Percentiles rank a stretch among this genome's conserved stretches.
Conservation (phyloP, 2,888 invertebrate species). For the Acleris emargana region DNA sequence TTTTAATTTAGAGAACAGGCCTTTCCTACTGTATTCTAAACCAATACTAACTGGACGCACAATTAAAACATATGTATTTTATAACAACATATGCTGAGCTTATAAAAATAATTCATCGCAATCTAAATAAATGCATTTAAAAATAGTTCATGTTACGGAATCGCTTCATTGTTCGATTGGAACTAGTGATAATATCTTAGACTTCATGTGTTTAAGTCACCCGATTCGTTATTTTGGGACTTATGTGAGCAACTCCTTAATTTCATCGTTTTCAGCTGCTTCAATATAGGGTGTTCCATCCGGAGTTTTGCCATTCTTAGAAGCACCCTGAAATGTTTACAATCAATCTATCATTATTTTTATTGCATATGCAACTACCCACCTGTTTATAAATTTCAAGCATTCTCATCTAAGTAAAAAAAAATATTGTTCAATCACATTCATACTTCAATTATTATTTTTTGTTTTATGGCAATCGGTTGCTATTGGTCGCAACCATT, state of each 20-base stretch:
- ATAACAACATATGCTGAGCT: constrained; percentile 64
- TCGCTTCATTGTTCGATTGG: constrained; percentile 57
- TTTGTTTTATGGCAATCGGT: background rate
- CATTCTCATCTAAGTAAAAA: constrained; percentile 25
- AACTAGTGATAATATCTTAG: constrained; percentile 60
- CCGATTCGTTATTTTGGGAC: constrained; percentile 42
- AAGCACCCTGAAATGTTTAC: constrained; percentile 87
- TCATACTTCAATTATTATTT: too few species aligned
- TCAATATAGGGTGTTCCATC: constrained; percentile 94
- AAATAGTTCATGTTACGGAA: constrained; percentile 67
- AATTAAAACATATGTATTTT: constrained; percentile 64
- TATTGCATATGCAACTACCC: too few species aligned
- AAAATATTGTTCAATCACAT: constrained; percentile 24
- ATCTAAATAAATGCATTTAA: constrained; percentile 81
- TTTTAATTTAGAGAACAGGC: constrained; percentile 73
- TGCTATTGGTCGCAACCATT: background rate
- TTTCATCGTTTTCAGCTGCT: constrained; percentile 96
- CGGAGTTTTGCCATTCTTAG: constrained; percentile 92
- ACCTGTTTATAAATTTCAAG: too few species aligned
- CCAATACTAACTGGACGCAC: constrained; percentile 71
- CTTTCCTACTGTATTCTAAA: constrained; percentile 58
- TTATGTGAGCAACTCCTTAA: constrained; percentile 88
- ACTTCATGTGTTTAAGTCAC: constrained; percentile 52
- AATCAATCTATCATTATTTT: too few species aligned
- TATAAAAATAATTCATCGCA: constrained; percentile 79